A percentile compares a stretch with the other conserved stretches of the same genome.
phyloP scores from a whole-genome alignment of 2,888 invertebrate species.

The Nymphalis urticae region DNA sequence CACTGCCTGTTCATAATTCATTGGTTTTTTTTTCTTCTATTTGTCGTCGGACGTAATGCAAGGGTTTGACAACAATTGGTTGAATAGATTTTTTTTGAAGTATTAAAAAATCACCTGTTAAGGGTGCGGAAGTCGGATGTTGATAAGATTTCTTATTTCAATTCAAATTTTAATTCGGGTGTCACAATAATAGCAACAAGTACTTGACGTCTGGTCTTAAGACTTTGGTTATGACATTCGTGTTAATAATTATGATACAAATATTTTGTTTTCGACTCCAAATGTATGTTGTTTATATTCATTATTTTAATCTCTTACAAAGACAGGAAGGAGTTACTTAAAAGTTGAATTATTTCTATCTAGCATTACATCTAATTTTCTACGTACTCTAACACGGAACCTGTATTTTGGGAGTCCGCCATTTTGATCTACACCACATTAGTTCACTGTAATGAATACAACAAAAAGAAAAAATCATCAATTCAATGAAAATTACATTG shows the following conservation, averaged over 20 bases:
- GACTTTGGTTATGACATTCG: not conserved
- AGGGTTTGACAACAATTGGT: slow-evolving; percentile 65
- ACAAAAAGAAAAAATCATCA: slow-evolving; percentile 30
- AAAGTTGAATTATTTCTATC: slow-evolving; percentile 13
- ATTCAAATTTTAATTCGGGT: slow-evolving; percentile 42
- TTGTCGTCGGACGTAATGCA: slow-evolving; percentile 41
- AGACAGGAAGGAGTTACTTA: slow-evolving; percentile 21
- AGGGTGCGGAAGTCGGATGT: slow-evolving; percentile 69
- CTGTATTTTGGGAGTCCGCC: slow-evolving; percentile 75
- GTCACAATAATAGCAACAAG: slow-evolving; percentile 29
- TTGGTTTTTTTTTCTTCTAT: slow-evolving; percentile 36
- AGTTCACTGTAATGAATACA: slow-evolving; percentile 59
- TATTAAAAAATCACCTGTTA: slow-evolving; percentile 61
- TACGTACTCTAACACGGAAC: slow-evolving; percentile 63
- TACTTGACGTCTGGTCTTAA: not conserved
- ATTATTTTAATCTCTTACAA: slow-evolving; percentile 1
- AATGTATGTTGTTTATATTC: not conserved
- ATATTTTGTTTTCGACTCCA: not conserved
- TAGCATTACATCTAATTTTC: slow-evolving; percentile 52
- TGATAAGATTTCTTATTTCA: slow-evolving; percentile 46
- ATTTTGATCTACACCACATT: slow-evolving; percentile 73
- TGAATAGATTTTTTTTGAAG: slow-evolving; percentile 51
- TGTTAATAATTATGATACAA: not conserved
- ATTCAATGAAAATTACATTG: slow-evolving; percentile 41
- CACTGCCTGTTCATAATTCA: slow-evolving; percentile 32